These are phyloP conservation scores for Chlamydotis undulata DNA, from an alignment of 2,113 vertebrate species.

Conservation along the genomic window DNA sequence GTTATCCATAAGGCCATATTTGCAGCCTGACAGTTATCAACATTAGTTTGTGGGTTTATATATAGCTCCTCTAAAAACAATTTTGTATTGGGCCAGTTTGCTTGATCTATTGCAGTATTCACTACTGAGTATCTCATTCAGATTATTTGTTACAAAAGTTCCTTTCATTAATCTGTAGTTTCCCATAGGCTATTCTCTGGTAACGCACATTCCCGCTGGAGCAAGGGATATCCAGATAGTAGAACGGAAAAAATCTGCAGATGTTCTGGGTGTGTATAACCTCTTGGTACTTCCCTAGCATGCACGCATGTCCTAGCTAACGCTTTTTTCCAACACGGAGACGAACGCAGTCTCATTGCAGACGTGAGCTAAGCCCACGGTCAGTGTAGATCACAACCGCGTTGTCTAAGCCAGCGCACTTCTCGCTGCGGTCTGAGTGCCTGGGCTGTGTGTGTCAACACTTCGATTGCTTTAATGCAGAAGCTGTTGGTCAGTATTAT, in stretches of 20 bases:
- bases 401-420: not conserved
- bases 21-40: not conserved
- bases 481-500: not conserved
- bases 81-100: not conserved
- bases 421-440: not conserved
- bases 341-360: not conserved
- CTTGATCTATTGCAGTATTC: not conserved
- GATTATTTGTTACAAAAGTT: not conserved
- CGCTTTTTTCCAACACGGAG: not conserved
- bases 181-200: slow-evolving; percentile 89
- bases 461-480: not conserved
- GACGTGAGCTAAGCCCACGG: not conserved
- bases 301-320: not conserved
- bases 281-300: not conserved
- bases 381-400: rapidly evolving
- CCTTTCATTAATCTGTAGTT: not conserved
- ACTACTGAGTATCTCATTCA: not conserved
- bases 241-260: slow-evolving; percentile 94
- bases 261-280: slow-evolving; percentile 86
- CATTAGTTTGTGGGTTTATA: not conserved
- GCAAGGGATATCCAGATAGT: slow-evolving; percentile 96
- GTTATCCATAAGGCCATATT: rapidly evolving
- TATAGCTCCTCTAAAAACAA: not conserved
- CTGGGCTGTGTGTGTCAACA: not conserved
- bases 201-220: slow-evolving; percentile 94